phyloP scores from a whole-genome alignment of 2,888 invertebrate genomes.

The Sesia apiformis region DNA sequence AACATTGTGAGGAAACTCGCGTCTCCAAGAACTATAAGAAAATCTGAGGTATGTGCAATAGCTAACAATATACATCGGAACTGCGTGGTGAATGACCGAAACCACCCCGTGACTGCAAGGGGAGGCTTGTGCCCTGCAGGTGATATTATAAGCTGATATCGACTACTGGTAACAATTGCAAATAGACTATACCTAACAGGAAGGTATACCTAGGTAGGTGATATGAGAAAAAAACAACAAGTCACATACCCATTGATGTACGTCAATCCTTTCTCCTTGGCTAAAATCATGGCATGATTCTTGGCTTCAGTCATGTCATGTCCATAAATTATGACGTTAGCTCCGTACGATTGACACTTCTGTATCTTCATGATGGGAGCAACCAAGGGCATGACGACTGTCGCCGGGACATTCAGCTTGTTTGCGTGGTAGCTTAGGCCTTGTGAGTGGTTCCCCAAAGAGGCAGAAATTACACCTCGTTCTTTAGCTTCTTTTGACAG shows the following conservation, averaged over 20 bases:
- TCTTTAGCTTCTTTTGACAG: constrained; percentile 81
- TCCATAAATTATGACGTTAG: constrained; percentile 88
- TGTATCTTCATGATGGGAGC: constrained; percentile 98
- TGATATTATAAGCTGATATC: no score
- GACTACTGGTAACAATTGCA: no score
- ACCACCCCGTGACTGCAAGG: no score
- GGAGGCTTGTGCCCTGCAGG: no score
- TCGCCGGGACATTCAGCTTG: constrained; percentile 79
- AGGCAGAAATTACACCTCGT: constrained; percentile 92
- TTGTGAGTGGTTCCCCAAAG: constrained; percentile 95
- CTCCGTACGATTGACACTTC: constrained; percentile 88
- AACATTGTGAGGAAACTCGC: no score
- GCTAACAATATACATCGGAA: no score
- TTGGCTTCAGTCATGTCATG: constrained; percentile 90
- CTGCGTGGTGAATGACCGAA: no score
- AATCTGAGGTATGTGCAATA: no score
- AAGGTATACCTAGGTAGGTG: no score
- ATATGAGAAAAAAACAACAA: no score
- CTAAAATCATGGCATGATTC: constrained; percentile 82
- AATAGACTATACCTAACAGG: no score
- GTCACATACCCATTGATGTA: constrained; percentile 92
- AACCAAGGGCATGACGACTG: constrained; percentile 95
- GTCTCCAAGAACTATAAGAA: no score
- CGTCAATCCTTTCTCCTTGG: constrained; percentile 79
- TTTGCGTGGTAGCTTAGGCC: constrained; percentile 85